These are phyloP conservation scores for Scrobipalpa costella DNA, from an alignment of 2,888 invertebrate genomes.

Conservation along the genomic window DNA sequence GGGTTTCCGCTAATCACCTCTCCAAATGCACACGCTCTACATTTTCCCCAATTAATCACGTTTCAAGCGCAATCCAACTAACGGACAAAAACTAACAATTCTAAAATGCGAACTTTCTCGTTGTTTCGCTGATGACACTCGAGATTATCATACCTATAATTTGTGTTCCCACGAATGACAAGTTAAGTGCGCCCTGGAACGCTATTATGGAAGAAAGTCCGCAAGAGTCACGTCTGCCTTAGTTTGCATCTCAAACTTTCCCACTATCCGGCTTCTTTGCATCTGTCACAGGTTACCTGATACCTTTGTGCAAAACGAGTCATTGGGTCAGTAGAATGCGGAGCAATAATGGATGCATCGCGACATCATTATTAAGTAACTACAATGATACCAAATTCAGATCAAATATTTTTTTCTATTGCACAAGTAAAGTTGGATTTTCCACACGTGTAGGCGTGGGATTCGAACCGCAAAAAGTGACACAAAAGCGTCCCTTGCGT, in stretches of 20 bases:
- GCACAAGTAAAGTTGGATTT: conserved; percentile 48
- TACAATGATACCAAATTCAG: conserved; percentile 34
- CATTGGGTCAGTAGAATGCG: conserved; percentile 61
- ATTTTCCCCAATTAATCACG: conserved; percentile 53
- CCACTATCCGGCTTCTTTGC: conserved; percentile 64
- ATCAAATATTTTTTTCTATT: conserved; percentile 42
- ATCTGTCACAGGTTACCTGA: conserved; percentile 72
- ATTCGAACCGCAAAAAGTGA: conserved; percentile 45
- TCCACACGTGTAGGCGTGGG: conserved; percentile 73
- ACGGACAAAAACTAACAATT: conserved; percentile 33
- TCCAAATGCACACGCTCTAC: conserved; percentile 47
- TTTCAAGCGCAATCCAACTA: conserved; percentile 35
- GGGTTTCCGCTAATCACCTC: conserved; percentile 62
- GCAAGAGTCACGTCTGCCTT: conserved; percentile 73
- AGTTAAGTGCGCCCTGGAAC: conserved; percentile 63
- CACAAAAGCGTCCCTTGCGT: conserved; percentile 54
- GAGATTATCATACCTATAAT: conserved; percentile 61
- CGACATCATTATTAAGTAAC: conserved; percentile 35
- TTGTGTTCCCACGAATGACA: conserved; percentile 76
- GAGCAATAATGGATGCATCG: conserved; percentile 45
- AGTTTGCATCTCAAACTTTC: conserved; percentile 73
- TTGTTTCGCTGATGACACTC: conserved; percentile 56
- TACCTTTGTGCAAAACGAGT: conserved; percentile 62
- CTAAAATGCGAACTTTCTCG: conserved; percentile 51
- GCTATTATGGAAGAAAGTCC: conserved; percentile 72